Conservation (phyloP, 2,797 vertebrate genomes). For the Enoplosus armatus region DNA sequence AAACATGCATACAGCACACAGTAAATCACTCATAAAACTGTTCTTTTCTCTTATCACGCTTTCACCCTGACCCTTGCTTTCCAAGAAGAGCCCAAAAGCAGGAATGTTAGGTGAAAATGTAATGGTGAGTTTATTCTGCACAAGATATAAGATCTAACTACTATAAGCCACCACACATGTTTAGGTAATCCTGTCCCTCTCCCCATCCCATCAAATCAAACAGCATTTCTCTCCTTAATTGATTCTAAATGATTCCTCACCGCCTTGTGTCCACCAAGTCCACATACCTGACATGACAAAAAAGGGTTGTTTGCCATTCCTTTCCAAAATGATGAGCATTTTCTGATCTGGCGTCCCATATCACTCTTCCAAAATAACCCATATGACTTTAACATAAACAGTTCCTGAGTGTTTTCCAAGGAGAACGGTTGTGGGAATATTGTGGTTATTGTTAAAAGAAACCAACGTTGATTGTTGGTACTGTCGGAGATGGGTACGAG, state of each 20-base stretch:
- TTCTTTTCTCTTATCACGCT: constrained; percentile 2
- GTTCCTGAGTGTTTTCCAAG: background rate
- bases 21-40: background rate
- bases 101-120: background rate
- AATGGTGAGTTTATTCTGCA: background rate
- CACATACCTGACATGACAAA: background rate
- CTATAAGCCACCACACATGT: background rate
- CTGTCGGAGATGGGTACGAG: background rate
- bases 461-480: background rate
- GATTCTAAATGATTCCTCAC: background rate
- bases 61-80: constrained; percentile 11
- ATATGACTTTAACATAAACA: background rate
- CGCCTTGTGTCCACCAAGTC: background rate
- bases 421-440: background rate
- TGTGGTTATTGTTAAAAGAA: background rate
- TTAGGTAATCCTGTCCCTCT: background rate
- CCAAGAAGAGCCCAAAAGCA: background rate
- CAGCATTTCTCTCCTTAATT: background rate
- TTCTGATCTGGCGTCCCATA: background rate
- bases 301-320: background rate
- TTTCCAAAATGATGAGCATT: background rate
- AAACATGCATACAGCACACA: background rate
- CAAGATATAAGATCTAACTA: background rate
- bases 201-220: background rate
- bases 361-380: background rate